Evolutionary conservation across 1,140 invertebrate species (phyloP), one percentile per base, ranked within the genome.

Genomic region (Pectinophora gossypiella): DNA sequence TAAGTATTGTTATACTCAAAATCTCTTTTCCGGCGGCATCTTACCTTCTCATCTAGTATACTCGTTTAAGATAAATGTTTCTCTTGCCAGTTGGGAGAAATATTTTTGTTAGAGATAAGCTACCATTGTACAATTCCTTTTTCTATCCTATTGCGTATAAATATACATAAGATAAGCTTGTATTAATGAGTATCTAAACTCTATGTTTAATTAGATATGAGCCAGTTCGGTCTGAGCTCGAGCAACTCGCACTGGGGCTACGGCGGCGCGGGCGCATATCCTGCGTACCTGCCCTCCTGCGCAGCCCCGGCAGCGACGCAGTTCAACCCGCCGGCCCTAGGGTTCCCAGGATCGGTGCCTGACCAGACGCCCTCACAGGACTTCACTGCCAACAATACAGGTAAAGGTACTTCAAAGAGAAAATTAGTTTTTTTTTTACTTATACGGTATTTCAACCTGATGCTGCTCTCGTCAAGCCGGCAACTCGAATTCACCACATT

Each of bases 211-310:
- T 42, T 82, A 94, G 93, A 94, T 82, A 93, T 94, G 92, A 91
- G 92, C 43, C 93, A 94, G 81, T 94, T 94, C 70, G 92, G 94
- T 35, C 77, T 94, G 76, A 93, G 93, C 68, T 93, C 93, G 56
- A 91, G 93, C 54, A 95, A 95, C 73, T 93, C 93, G 2, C 93
- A 94, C 61, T 96, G 94, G 94, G 93, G 94, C 32, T 95, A 95
- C 70, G 91, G 94, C 3, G 92, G 93, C n/a, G 93, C 94, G 7
- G 92, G 92, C 13, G 94, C 93, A 2, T 95, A 95, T 74, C 94
- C 94, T 0, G 93, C 94, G 0, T 96, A 95, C 66, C 55, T 94
- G 63, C 86, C 92, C 48, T 90, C 93, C 56, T 91, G 93, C 82
- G 89, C 92, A 61, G 89, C 93, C 62, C 89, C 93, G 50, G 81